Evolutionary conservation across 2,113 vertebrate species (phyloP).

Genomic region (Myrmophylax atrothorax): DNA sequence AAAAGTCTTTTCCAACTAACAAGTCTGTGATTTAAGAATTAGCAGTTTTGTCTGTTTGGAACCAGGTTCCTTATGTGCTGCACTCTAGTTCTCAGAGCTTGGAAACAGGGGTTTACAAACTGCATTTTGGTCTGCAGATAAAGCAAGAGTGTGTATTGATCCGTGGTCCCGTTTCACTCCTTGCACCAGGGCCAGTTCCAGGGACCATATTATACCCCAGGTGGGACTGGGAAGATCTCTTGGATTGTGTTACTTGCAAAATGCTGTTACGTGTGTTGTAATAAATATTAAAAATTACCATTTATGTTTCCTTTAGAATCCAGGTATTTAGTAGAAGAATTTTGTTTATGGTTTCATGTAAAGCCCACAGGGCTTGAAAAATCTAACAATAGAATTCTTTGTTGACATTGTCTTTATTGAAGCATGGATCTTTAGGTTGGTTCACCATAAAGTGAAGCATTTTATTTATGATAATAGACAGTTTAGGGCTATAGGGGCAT

Average conservation of each 20-base stretch:
- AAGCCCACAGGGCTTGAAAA: not conserved
- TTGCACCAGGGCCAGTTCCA: not conserved
- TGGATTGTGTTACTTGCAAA: not conserved
- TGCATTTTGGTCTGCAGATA: not conserved
- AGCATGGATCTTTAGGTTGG: conserved; percentile 73
- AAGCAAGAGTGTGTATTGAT: rapidly evolving
- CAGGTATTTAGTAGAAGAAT: not conserved
- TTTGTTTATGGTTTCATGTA: not conserved
- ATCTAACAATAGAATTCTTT: conserved; percentile 15
- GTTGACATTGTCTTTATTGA: conserved; percentile 80
- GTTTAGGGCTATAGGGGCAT: conserved; percentile 72
- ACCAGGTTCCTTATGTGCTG: not conserved
- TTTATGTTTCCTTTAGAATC: not conserved
- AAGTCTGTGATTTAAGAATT: not conserved
- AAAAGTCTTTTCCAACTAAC: not conserved
- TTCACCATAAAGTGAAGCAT: conserved; percentile 72
- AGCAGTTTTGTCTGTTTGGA: not conserved
- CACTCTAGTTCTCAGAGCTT: not conserved
- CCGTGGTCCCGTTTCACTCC: rapidly evolving
- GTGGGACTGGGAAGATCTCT: not conserved
- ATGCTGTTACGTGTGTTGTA: not conserved
- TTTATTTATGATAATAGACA: conserved; percentile 67
- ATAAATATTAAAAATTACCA: not conserved
- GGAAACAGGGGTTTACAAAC: not conserved
- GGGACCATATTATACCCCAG: not conserved